A percentile compares a stretch with the other conserved stretches of the same genome.
These are phyloP conservation scores for Trissolcus brochymenae DNA, from an alignment of 2,888 invertebrate species.

Conservation along the genomic window DNA sequence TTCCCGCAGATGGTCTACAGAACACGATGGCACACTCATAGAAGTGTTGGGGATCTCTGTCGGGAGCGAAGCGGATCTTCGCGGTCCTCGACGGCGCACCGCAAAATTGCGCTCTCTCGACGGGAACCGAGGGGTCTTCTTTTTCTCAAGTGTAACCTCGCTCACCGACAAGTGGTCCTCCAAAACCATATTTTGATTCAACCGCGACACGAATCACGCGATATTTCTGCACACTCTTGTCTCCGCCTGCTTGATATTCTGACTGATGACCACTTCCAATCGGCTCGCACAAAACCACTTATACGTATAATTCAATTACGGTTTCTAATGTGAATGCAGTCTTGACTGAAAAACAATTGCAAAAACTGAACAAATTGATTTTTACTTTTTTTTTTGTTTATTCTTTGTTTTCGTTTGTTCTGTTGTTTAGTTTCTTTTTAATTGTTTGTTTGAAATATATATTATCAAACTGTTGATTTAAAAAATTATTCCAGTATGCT, in stretches of 20 bases:
- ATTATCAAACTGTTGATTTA: not conserved
- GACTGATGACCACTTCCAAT: conserved; percentile 36
- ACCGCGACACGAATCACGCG: conserved; percentile 23
- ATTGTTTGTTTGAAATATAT: no score
- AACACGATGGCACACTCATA: conserved; percentile 44
- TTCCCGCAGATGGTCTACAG: conserved; percentile 53
- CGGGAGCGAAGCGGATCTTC: conserved; percentile 60
- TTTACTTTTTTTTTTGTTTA: no score
- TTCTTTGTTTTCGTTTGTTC: no score
- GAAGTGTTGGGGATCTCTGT: conserved; percentile 60
- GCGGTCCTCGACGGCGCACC: conserved; percentile 78
- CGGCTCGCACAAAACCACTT: conserved; percentile 36
- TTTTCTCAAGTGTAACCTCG: conserved; percentile 74
- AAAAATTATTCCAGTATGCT: not conserved
- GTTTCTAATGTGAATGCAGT: conserved; percentile 11
- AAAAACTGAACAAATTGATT: no score
- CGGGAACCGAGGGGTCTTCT: conserved; percentile 82
- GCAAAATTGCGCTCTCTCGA: conserved; percentile 84
- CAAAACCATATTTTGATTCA: conserved; percentile 66
- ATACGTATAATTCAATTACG: conserved; percentile 43
- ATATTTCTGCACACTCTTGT: conserved; percentile 6
- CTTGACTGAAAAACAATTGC: conserved; percentile 6
- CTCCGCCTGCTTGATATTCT: conserved; percentile 10
- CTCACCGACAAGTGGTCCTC: conserved; percentile 71
- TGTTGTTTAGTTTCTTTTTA: no score